Evolutionary conservation across 2,888 invertebrate species (phyloP).

Genomic region (Thecocarcelia acutangulata): DNA sequence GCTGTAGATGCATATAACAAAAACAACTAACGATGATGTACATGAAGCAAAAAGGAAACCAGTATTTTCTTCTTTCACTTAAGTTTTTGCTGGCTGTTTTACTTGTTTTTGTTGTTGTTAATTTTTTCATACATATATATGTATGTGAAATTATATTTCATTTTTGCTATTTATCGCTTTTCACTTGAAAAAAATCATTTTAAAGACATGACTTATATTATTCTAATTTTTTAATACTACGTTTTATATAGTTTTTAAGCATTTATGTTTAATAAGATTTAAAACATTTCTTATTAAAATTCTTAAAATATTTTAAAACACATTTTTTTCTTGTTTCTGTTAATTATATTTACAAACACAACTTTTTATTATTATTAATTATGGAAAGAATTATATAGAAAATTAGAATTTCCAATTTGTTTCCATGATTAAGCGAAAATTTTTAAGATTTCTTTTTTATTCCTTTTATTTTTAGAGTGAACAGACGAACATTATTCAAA

Average conservation of each 20-base stretch:
- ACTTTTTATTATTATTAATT: slow-evolving; percentile 20
- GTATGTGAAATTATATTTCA: slow-evolving; percentile 69
- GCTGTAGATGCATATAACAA: slow-evolving; percentile 53
- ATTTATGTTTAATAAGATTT: slow-evolving; percentile 39
- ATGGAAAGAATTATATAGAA: not conserved
- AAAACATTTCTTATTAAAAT: slow-evolving; percentile 46
- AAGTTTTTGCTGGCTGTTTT: slow-evolving; percentile 59
- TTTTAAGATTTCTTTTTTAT: slow-evolving; percentile 33
- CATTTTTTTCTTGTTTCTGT: slow-evolving; percentile 47
- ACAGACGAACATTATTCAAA: slow-evolving; percentile 21
- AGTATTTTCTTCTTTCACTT: slow-evolving; percentile 72
- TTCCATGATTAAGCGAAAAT: slow-evolving; percentile 61
- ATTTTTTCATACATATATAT: slow-evolving; percentile 49
- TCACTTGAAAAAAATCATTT: slow-evolving; percentile 60
- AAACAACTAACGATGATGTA: slow-evolving; percentile 51
- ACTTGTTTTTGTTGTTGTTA: slow-evolving; percentile 55
- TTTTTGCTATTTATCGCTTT: slow-evolving; percentile 64
- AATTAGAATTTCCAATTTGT: slow-evolving; percentile 3
- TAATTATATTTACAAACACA: not conserved
- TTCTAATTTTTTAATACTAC: slow-evolving; percentile 8
- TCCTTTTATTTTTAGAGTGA: slow-evolving; percentile 14
- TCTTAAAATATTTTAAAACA: slow-evolving; percentile 47
- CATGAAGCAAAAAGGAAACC: slow-evolving; percentile 70
- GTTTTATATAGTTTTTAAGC: slow-evolving; percentile 43
- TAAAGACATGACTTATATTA: slow-evolving; percentile 14